Percentiles rank a stretch among this genome's conserved stretches.
phyloP scores from a whole-genome alignment of 2,797 vertebrate genomes.

The Carcharodon carcharias region DNA sequence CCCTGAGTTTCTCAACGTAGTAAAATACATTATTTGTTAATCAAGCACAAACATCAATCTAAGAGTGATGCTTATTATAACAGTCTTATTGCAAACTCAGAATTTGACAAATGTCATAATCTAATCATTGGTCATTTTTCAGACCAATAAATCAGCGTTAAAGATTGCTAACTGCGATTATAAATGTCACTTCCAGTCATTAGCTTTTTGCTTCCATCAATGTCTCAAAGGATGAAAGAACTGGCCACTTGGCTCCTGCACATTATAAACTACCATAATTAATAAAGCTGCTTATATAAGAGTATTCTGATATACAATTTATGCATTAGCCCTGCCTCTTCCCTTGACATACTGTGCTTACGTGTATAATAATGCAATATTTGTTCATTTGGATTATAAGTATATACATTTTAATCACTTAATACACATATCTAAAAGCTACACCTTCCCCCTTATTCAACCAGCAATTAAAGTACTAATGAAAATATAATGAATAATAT shows the following conservation, averaged over 20 bases:
- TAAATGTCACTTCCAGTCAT: neutral
- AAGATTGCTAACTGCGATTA: neutral
- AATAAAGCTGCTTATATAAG: neutral
- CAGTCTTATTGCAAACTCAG: neutral
- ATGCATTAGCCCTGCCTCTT: neutral
- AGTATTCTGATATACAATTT: neutral
- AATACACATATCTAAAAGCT: neutral
- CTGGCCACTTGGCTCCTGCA: neutral
- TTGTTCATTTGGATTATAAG: constrained; percentile 1
- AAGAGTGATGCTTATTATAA: neutral
- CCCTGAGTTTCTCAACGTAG: neutral
- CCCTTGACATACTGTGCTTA: neutral
- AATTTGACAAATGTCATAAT: neutral
- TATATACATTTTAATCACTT: neutral
- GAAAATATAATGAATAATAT: neutral
- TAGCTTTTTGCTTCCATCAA: neutral
- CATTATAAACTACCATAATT: neutral
- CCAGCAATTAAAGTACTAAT: neutral
- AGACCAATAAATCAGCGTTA: neutral
- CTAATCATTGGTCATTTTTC: neutral
- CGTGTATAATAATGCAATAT: neutral
- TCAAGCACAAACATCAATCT: neutral
- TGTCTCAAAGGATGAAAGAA: neutral
- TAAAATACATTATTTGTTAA: neutral
- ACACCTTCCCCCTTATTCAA: neutral